Base-by-base conservation (phyloP, 1,140 invertebrate genomes). In the Drosophila lacteicornis region DNA sequence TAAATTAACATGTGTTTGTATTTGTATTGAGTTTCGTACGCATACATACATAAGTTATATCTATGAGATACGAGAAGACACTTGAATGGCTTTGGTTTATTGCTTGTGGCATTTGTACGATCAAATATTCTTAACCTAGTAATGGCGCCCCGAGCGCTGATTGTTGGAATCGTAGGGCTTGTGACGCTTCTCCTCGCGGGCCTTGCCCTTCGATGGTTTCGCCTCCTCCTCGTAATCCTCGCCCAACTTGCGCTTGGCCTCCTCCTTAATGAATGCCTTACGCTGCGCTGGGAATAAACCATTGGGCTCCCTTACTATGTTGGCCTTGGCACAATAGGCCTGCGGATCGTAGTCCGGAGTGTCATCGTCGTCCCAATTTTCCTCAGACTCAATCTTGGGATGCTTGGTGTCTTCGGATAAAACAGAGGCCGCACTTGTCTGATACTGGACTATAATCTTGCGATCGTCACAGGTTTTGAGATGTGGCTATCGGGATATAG, bases 311-410 rank as follows among this genome's bases (percentile, higher is more conserved):
- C 86, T 68, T 0, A 91, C 73, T 27, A 91, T 62, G 5, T 91
- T 86, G 2, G 80, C 83, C 6, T 1, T 51, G 6, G 79, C 13
- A 27, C 56, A 91, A 33, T 91, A 91, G 8, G 25, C n/a, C 55
- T 82, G 45, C 0, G 87, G 87, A 69, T 91, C 42, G 12, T 91
- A 91, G 9, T 77, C 85, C 2, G 63, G 60, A 7, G 40, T 65
- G 42, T 76, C 27, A 3, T 66, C 80, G 25, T 91, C 66, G 42
- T 91, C 87, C 87, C 87, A 91, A 53, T 91, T 88, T 11, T 91
- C 87, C 22, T 88, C 88, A 0, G 63, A 45, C 38, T 79, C 81
- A 11, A 91, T 90, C 47, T 69, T 88, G 1, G 50, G 46, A 25
- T 82, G 87, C 38, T 56, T 78, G 19, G 77, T 82, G 4, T 91